Evolutionary conservation across 1,140 invertebrate genomes (phyloP), one percentile per base, ranked within the genome.

Genomic region (Luehdorfia chinensis): DNA sequence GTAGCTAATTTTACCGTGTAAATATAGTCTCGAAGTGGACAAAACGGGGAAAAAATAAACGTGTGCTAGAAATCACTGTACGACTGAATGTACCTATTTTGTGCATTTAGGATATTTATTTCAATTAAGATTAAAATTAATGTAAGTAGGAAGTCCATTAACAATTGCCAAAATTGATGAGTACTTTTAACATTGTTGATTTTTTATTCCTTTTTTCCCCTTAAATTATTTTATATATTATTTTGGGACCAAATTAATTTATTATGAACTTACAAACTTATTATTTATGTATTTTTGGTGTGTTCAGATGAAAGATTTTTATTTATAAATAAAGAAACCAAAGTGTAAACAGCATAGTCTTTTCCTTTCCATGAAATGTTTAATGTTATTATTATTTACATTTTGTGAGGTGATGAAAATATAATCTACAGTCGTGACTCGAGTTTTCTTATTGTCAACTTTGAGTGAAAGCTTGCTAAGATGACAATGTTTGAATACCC

Each of bases 211-310:
- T 73, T 61, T 65, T 65, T 63, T 71, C 69, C 63, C 61, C 55
- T 84, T 84, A 83, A 76, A 80, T 81, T 80, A 81, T 81, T 79
- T 75, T 71, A 71, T 72, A 78, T 78, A 83, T 86, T 84, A 83
- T 83, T 81, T 84, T 73, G 81, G 81, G 79, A 86, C 78, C 83
- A 86, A 84, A 84, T 83, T 86, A 83, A 84, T 84, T 86, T 86
- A 84, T 86, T 86, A 70, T 75, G 65, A 76, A 69, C 65, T 75
- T 71, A 58, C 61, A 63, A n/a, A 49, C 59, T 60, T 79, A 75
- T 75, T 66, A 64, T 75, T 85, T 85, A 78, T 78, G 74, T 83
- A 79, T 79, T 74, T 69, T 77, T 64, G 69, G 70, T 81, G 79
- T 76, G 71, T 81, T 81, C 67, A 81, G 63, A 65, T 67, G 61